Conservation (phyloP, 2,113 vertebrate genomes). For the Prunella fulvescens region DNA sequence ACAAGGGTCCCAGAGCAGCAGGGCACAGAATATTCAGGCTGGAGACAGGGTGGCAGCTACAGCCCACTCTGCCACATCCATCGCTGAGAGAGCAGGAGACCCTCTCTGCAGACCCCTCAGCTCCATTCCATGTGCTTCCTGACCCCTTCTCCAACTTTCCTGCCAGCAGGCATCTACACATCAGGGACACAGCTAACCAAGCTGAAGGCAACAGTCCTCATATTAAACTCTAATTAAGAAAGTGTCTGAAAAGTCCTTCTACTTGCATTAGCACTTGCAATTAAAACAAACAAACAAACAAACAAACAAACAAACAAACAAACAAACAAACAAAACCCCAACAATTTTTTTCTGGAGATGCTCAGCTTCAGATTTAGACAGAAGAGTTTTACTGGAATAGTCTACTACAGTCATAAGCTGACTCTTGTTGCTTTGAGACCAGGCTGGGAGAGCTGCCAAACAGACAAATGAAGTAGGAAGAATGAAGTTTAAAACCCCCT, state of each 20-base stretch:
- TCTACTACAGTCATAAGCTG: conserved; percentile 3
- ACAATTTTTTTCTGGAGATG: not conserved
- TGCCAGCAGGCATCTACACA: not conserved
- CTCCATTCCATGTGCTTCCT: not conserved
- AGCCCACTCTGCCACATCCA: not conserved
- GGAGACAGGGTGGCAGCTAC: not conserved
- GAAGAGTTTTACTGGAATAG: conserved; percentile 25
- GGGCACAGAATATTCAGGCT: not conserved
- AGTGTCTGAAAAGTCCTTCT: not conserved
- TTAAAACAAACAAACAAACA: not conserved
- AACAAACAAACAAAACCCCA: not conserved
- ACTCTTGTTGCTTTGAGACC: conserved; percentile 8
- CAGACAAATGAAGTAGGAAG: conserved; percentile 16
- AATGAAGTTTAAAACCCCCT: not conserved
- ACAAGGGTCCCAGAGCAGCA: not conserved
- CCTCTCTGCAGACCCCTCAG: not conserved
- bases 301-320: not conserved
- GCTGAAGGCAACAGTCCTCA: not conserved
- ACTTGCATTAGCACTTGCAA: not conserved
- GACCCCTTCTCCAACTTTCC: not conserved
- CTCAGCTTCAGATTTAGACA: conserved; percentile 10
- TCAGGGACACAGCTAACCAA: not conserved
- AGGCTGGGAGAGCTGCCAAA: conserved; percentile 51
- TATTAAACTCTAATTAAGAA: not conserved
- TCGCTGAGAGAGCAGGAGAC: not conserved